Percentiles rank a stretch among this genome's conserved stretches.
These are phyloP conservation scores for Hyperoplus lanceolatus DNA, from an alignment of 2,797 vertebrate species.

Conservation along the genomic window DNA sequence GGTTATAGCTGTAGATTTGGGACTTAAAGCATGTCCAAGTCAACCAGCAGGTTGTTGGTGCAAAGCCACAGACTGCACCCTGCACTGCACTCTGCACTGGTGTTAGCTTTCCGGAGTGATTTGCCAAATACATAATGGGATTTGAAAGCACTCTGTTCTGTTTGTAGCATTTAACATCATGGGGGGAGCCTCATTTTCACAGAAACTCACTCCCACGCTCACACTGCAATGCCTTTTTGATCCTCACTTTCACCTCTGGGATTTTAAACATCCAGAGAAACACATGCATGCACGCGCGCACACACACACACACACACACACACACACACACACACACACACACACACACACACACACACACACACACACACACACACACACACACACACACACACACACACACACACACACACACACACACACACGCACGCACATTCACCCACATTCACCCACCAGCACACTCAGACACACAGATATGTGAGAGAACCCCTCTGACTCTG, in stretches of 20 bases:
- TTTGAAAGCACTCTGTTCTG: slow-evolving; percentile 38
- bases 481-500: slow-evolving; percentile 54
- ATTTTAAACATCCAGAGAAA: slow-evolving; percentile 61
- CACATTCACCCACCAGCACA: not conserved
- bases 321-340: slow-evolving; percentile 21
- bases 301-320: slow-evolving; percentile 13
- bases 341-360: not conserved
- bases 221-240: slow-evolving; percentile 12
- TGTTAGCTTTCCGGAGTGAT: slow-evolving; percentile 37
- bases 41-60: slow-evolving; percentile 41
- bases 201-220: not conserved
- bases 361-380: slow-evolving; percentile 18
- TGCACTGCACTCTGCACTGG: slow-evolving; percentile 20
- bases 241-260: slow-evolving; percentile 54
- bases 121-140: slow-evolving; percentile 26
- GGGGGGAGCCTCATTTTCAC: slow-evolving; percentile 2
- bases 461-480: slow-evolving; percentile 34
- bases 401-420: slow-evolving; percentile 21
- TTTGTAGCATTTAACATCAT: slow-evolving; percentile 30
- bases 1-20: slow-evolving; percentile 29
- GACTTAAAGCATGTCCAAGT: slow-evolving; percentile 20
- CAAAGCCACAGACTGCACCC: slow-evolving; percentile 31
- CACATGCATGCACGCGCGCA: slow-evolving; percentile 16
- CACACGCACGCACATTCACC: not conserved
- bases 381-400: not conserved